Conservation (phyloP, 2,888 invertebrate species). For the Caenorhabditis virilis region DNA sequence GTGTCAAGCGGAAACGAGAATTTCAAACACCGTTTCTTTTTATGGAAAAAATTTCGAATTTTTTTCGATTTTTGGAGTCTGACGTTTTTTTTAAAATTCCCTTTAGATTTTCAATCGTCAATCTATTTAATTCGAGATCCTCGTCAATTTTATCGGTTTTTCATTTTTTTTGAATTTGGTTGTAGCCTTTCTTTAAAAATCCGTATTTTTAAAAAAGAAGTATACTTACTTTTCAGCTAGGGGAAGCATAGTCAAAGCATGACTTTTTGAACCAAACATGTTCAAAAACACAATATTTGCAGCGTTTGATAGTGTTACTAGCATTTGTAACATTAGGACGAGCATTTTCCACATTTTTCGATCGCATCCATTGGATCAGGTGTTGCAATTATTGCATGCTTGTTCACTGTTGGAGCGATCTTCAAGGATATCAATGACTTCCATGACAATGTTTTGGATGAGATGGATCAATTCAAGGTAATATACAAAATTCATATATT, state of each 20-base stretch:
- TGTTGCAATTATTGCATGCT: slow-evolving; percentile 36
- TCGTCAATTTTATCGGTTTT: neutral
- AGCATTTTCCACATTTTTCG: no score
- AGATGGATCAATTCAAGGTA: slow-evolving; percentile 44
- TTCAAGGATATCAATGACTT: slow-evolving; percentile 48
- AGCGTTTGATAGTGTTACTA: slow-evolving; percentile 9
- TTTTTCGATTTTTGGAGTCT: slow-evolving; percentile 4
- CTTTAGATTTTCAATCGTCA: neutral
- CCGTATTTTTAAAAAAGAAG: no score
- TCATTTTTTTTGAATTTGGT: neutral
- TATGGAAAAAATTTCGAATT: neutral
- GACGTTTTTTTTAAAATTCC: slow-evolving; percentile 12
- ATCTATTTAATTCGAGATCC: neutral
- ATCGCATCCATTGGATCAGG: slow-evolving; percentile 30
- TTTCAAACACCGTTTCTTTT: no score
- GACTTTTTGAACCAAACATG: slow-evolving; percentile 51
- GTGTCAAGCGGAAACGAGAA: no score
- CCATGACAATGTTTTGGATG: slow-evolving; percentile 44
- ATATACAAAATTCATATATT: no score
- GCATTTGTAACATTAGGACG: no score
- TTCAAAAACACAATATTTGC: slow-evolving; percentile 45
- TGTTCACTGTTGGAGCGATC: slow-evolving; percentile 38
- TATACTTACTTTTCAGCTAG: slow-evolving; percentile 41
- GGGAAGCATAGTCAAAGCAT: slow-evolving; percentile 46
- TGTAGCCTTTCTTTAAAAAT: no score